Percentiles rank a stretch among this genome's conserved stretches.
These are phyloP conservation scores for Eremophila alpestris DNA, from an alignment of 2,797 vertebrate genomes.

Conservation along the genomic window DNA sequence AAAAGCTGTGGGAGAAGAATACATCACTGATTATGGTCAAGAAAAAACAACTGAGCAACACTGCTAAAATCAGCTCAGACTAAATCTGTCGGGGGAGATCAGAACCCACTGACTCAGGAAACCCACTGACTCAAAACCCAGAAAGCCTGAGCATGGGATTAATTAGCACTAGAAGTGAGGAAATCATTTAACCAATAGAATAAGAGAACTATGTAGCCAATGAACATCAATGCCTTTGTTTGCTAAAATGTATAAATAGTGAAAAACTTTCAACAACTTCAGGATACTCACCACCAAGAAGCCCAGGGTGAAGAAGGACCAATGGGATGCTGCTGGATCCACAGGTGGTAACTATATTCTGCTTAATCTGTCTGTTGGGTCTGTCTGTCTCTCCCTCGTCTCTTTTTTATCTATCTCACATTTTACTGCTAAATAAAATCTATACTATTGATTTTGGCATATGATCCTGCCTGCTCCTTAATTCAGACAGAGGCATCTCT, in stretches of 20 bases:
- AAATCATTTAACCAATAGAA: neutral
- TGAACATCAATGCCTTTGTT: neutral
- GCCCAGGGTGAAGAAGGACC: neutral
- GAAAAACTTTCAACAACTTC: neutral
- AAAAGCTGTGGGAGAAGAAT: neutral
- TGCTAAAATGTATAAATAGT: neutral
- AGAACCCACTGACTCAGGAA: neutral
- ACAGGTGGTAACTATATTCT: neutral
- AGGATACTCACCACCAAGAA: neutral
- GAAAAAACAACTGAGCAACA: neutral
- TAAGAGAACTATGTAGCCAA: neutral
- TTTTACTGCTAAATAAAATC: neutral
- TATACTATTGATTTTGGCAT: neutral
- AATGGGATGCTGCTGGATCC: neutral
- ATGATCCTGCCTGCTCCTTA: neutral
- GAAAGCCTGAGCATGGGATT: neutral
- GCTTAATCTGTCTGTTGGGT: neutral
- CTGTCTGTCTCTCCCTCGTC: neutral
- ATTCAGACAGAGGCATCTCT: neutral
- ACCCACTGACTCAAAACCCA: neutral
- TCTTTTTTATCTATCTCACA: neutral
- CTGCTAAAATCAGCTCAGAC: neutral
- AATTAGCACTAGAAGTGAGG: neutral
- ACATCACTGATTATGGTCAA: neutral
- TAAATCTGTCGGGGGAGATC: neutral